Evolutionary conservation across 2,113 vertebrate species (phyloP), one percentile per base, ranked within the genome.

Genomic region (Bos taurus): DNA sequence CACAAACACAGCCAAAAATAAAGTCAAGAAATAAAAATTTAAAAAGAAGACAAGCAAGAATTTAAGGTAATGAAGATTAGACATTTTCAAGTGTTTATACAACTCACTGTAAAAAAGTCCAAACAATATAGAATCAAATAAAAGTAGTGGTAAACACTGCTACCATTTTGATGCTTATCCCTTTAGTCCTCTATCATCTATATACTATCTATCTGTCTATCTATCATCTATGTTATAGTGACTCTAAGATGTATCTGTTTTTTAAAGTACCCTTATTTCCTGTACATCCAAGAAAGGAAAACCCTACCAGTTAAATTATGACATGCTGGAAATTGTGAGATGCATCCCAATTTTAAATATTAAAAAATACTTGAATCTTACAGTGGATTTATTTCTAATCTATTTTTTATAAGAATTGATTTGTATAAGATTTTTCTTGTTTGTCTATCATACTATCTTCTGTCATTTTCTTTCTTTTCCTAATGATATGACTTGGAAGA

Each of bases 31-130:
- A 25, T 6, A 43, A 43, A 77, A 14, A 43, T 43, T 74, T 0
- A 7, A 56, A 88, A 88, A 88, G 94, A 87, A 97, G 94, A 54
- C 46, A 92, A 74, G 64, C 36, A 84, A 90, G n/a, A 50, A 85
- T 46, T 95, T 97, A 82, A 33, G 36, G 33, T 59, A 52, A 59
- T 25, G 10, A 85, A n/a, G 71, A 93, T 93, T 57, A 36, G 15
- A 93, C 84, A 46, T 56, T 54, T 25, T 12, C 21, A 94, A 89
- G 56, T 60, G 78, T 90, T 89, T 57, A 85, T 26, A 57, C 62
- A 80, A 71, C 28, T 89, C 23, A 43, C 21, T 16, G 3, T 87
- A 30, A 94, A 96, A 62, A 40, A 54, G 4, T 48, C 92, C 40
- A 95, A 74, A 86, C 19, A 88, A 81, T 40, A 46, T 19, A 60